Percentiles rank a stretch among this genome's conserved stretches.
These are phyloP conservation scores for Rhagium mordax DNA, from an alignment of 2,888 invertebrate genomes.

Conservation along the genomic window DNA sequence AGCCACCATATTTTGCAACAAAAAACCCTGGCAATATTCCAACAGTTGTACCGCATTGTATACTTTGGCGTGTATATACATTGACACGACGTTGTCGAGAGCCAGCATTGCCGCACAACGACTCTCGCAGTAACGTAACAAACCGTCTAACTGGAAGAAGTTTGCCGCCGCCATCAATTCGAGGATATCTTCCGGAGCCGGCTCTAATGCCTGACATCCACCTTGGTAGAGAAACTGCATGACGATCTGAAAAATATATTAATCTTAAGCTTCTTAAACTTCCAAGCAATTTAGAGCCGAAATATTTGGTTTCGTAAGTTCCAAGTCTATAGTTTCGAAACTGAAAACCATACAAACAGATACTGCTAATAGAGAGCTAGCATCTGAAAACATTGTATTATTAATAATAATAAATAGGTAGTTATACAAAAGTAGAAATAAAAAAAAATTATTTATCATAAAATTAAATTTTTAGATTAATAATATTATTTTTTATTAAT, in stretches of 20 bases:
- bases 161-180: slow-evolving; percentile 94
- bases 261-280: background rate
- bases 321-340: no score
- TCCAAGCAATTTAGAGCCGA: no score
- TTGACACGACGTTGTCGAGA: slow-evolving; percentile 90
- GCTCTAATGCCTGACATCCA: slow-evolving; percentile 84
- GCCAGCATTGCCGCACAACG: slow-evolving; percentile 88
- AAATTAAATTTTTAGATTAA: no score
- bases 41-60: slow-evolving; percentile 89
- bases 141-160: slow-evolving; percentile 90
- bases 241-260: slow-evolving; percentile 77
- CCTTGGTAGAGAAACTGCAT: slow-evolving; percentile 96
- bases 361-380: no score
- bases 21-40: slow-evolving; percentile 92
- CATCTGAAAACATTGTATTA: no score
- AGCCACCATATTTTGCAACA: slow-evolving; percentile 96
- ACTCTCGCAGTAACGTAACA: slow-evolving; percentile 89
- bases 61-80: slow-evolving; percentile 95
- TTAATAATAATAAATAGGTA: no score
- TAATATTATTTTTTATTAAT: no score
- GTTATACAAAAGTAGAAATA: no score
- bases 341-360: no score
- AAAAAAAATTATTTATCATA: no score
- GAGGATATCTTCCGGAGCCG: slow-evolving; percentile 85
- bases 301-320: no score